A percentile compares a stretch with the other conserved stretches of the same genome.
Conservation (phyloP, 2,888 invertebrate species). For the Plemyria rubiginata region DNA sequence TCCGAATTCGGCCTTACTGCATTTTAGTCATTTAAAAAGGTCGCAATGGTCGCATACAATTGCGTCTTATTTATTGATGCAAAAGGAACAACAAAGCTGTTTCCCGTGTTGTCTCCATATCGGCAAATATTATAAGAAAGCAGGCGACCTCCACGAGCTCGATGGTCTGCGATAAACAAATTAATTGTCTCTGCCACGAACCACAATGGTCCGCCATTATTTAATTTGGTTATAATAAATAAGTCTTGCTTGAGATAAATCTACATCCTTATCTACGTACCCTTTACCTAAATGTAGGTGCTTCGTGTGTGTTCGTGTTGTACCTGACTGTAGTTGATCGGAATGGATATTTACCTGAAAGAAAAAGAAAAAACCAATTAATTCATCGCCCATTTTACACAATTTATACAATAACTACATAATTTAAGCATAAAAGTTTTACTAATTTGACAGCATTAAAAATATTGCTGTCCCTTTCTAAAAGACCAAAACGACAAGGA, state of each 20-base stretch:
- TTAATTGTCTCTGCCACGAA: constrained; percentile 52
- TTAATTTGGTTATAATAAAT: constrained; percentile 36
- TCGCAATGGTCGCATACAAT: not conserved
- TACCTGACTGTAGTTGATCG: constrained; percentile 26
- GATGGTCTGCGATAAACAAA: constrained; percentile 61
- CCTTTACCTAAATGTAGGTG: constrained; percentile 13
- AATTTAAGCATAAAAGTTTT: no score
- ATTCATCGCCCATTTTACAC: constrained; percentile 6
- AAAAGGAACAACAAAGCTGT: constrained; percentile 46
- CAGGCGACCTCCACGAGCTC: constrained; percentile 52
- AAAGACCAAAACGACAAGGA: no score
- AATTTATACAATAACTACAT: no score
- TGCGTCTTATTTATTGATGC: no score
- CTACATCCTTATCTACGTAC: constrained; percentile 24
- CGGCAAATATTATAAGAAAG: constrained; percentile 61
- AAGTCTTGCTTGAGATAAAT: constrained; percentile 20
- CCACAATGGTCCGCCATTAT: constrained; percentile 43
- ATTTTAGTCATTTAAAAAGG: not conserved
- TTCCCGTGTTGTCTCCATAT: constrained; percentile 43
- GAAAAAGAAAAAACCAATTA: constrained; percentile 44
- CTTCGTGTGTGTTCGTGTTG: not conserved
- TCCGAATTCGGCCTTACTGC: constrained; percentile 7
- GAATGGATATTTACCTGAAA: constrained; percentile 58
- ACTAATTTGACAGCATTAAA: no score
- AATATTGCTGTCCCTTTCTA: no score